Evolutionary conservation across 1,140 invertebrate genomes (phyloP), one percentile per base, ranked within the genome.

Genomic region (Scaptomyza pallida): DNA sequence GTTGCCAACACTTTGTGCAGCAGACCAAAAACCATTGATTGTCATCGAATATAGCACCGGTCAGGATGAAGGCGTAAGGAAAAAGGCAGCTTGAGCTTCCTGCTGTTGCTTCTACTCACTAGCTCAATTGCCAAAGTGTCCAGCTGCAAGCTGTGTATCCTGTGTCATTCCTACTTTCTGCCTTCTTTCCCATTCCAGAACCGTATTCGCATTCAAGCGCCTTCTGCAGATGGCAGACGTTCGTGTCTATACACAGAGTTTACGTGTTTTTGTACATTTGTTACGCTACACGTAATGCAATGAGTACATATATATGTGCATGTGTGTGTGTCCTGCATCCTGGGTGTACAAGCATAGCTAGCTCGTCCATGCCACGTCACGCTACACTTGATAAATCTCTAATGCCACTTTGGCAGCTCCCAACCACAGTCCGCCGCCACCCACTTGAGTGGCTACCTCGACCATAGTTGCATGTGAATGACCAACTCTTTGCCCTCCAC

Each of bases 11-110:
- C 40, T 64, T 43, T 82, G 80, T 89, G 78, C 86, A 89, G 68
- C 86, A 89, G 86, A 89, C 86, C 86, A 89, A 89, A 89, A 89
- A 89, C 86, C 86, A 89, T 89, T 89, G 86, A 89, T 89, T 89
- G 86, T 89, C 86, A 89, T 89, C 86, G 86, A 89, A 89, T 78
- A 63, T 69, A 62, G 62, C 26, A 6, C 47, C 52, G 54, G 45
- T 21, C 17, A 59, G 63, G 13, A 67, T 21, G 35, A 43, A 52
- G 48, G 54, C 47, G 60, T 54, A 77, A 64, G 72, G 35, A 67
- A 75, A 76, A 73, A 67, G 51, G 79, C 45, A 56, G 45, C 59
- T 57, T 64, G 43, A 65, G 51, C 54, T 44, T 21, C 43, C 51
- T 73, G 55, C 43, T n/a, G 3, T 12, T n/a, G 33, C 33, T 47